Evolutionary conservation across 2,113 vertebrate species (phyloP).

Genomic region (Protobothrops flavoviridis): DNA sequence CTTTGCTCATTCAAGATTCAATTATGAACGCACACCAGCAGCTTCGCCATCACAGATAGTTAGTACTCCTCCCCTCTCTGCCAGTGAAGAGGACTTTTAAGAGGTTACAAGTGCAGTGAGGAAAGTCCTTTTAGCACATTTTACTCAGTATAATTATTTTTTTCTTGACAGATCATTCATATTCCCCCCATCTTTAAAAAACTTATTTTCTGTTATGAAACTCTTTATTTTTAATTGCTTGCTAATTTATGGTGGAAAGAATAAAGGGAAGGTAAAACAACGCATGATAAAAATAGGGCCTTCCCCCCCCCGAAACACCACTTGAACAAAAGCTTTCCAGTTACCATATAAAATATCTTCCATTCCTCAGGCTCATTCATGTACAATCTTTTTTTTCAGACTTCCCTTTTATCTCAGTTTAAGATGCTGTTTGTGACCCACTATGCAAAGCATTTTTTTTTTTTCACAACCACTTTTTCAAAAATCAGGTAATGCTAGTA

Average conservation of each 20-base stretch:
- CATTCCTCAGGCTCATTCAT: background rate
- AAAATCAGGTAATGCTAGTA: conserved; percentile 34
- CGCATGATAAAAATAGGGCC: background rate
- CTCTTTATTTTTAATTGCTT: conserved; percentile 17
- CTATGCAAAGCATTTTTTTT: conserved; percentile 35
- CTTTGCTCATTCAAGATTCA: background rate
- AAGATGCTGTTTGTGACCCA: conserved; percentile 41
- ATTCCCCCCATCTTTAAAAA: conserved; percentile 16
- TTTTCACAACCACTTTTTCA: conserved; percentile 16
- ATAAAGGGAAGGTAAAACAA: background rate
- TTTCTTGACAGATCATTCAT: conserved; percentile 4
- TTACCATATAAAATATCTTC: background rate
- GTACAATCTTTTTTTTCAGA: conserved; percentile 10
- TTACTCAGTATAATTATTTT: conserved; percentile 12
- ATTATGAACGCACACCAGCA: background rate
- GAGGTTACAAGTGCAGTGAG: background rate
- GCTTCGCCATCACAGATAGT: background rate
- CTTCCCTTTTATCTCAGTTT: conserved; percentile 36
- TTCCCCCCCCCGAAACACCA: background rate
- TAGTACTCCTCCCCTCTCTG: background rate
- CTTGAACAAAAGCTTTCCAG: background rate
- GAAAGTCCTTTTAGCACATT: background rate
- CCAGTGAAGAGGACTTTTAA: background rate
- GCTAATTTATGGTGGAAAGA: background rate
- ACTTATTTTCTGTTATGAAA: background rate